Conservation (phyloP, 2,888 invertebrate genomes). For the Helobdella robusta region DNA sequence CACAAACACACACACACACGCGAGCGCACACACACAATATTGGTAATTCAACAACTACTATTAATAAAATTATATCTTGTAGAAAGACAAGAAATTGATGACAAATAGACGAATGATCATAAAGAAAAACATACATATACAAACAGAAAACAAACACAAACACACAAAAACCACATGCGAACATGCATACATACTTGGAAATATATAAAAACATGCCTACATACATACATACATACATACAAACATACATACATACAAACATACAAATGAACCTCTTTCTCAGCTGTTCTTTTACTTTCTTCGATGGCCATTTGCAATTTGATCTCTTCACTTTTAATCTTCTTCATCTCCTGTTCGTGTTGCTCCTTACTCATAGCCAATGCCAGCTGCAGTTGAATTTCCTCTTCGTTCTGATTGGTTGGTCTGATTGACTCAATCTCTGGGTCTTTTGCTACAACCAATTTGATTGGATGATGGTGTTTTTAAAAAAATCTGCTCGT, state of each 20-base stretch:
- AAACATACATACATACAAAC: background rate
- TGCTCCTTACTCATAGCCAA: constrained; percentile 97
- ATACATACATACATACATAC: background rate
- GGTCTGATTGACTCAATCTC: constrained; percentile 19
- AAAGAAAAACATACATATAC: background rate
- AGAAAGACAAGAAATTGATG: background rate
- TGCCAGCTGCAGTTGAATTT: constrained; percentile 90
- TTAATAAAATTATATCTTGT: background rate
- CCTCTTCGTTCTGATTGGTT: constrained; percentile 63
- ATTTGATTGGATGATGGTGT: too few species aligned
- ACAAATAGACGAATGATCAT: too few species aligned
- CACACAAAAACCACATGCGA: background rate
- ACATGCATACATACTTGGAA: too few species aligned
- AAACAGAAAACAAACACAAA: background rate
- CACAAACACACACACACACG: background rate
- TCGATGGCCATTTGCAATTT: constrained; percentile 85
- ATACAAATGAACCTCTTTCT: constrained; percentile 32
- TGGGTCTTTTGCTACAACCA: background rate
- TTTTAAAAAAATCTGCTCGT: too few species aligned
- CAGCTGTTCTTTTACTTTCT: constrained; percentile 59
- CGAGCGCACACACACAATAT: background rate
- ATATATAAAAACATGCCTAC: background rate
- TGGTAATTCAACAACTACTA: background rate
- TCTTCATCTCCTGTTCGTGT: constrained; percentile 88
- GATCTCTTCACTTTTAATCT: constrained; percentile 87